A percentile compares a stretch with the other conserved stretches of the same genome.
Evolutionary conservation across 2,113 vertebrate species (phyloP).

Genomic region (Onychorhynchus coronatus): DNA sequence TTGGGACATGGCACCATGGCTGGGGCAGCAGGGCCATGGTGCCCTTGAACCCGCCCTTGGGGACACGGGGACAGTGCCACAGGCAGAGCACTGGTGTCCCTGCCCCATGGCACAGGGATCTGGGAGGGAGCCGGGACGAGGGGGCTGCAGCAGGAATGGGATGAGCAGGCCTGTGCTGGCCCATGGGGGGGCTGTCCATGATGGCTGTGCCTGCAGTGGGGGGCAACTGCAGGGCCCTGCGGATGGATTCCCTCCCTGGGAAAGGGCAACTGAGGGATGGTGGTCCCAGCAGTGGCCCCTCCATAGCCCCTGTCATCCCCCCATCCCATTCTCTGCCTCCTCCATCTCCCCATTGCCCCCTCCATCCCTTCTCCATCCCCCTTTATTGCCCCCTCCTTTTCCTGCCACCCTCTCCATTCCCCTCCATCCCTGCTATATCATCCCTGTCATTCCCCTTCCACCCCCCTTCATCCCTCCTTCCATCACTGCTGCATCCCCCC

Average conservation of each 20-base stretch:
- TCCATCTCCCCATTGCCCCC: background rate
- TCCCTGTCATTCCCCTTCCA: background rate
- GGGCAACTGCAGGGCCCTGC: background rate
- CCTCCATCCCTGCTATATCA: background rate
- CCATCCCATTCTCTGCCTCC: background rate
- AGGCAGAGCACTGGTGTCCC: background rate
- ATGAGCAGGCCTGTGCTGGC: background rate
- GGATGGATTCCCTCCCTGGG: background rate
- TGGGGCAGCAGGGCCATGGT: background rate
- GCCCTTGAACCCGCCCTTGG: background rate
- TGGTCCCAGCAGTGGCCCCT: background rate
- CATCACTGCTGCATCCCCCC: too few species aligned
- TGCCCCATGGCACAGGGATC: background rate
- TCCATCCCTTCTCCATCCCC: too few species aligned
- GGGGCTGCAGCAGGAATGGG: background rate
- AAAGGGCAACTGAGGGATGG: background rate
- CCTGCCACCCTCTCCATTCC: background rate
- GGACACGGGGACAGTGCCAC: background rate
- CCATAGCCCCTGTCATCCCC: too few species aligned
- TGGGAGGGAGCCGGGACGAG: background rate
- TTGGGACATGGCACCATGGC: background rate
- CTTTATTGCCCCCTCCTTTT: background rate
- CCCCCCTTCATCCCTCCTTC: background rate
- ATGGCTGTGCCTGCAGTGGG: background rate
- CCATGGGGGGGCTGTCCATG: fast-evolving